Evolutionary conservation across 2,888 invertebrate species (phyloP).

Genomic region (Vesta saturnalis): DNA sequence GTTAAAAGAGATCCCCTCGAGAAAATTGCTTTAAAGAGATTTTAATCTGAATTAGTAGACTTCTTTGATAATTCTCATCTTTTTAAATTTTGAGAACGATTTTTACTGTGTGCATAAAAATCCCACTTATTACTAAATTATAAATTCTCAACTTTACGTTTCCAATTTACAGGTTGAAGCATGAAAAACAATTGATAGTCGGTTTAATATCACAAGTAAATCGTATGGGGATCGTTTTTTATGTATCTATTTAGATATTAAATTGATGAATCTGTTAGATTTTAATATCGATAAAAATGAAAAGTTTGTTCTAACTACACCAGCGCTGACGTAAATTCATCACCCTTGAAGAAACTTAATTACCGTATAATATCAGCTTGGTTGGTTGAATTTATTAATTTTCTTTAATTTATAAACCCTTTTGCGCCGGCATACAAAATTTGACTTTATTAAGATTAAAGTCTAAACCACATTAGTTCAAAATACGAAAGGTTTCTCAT

Average conservation of each 20-base stretch:
- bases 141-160: slow-evolving; percentile 1
- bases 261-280: too few relatives aligned
- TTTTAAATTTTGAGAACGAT: slow-evolving; percentile 27
- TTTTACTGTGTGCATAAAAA: slow-evolving; percentile 12
- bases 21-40: slow-evolving; percentile 51
- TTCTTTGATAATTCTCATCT: slow-evolving; percentile 42
- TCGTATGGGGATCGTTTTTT: too few relatives aligned
- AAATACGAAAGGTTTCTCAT: too few relatives aligned
- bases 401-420: slow-evolving; percentile 2
- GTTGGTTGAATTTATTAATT: slow-evolving; percentile 6
- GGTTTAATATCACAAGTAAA: too few relatives aligned
- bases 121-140: slow-evolving; percentile 19
- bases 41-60: slow-evolving; percentile 47
- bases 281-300: background rate
- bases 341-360: slow-evolving; percentile 3
- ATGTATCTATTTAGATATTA: too few relatives aligned
- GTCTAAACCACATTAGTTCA: slow-evolving; percentile 1
- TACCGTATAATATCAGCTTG: slow-evolving; percentile 1
- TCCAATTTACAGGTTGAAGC: background rate
- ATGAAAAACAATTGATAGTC: too few relatives aligned
- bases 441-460: background rate
- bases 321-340: slow-evolving; percentile 1
- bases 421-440: background rate
- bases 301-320: background rate
- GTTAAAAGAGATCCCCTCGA: slow-evolving; percentile 47